phyloP scores from a whole-genome alignment of 1,140 invertebrate species.

The Listronotus oregonensis region DNA sequence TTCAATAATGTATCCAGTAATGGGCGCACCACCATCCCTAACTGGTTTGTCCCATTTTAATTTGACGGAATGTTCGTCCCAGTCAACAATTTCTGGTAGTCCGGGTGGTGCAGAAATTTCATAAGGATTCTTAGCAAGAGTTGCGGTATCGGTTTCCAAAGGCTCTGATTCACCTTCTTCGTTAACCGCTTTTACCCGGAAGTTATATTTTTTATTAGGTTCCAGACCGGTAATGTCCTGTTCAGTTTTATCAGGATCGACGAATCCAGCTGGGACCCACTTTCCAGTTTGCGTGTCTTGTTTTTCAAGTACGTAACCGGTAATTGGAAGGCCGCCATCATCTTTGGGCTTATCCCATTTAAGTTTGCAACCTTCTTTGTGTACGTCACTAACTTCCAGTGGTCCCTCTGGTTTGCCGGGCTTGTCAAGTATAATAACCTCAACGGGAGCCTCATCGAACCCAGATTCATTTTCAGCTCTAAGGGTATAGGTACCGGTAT shows the following conservation, averaged over 20 bases:
- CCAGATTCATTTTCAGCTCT: constrained; percentile 92
- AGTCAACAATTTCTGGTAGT: constrained; percentile 91
- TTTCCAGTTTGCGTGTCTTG: constrained; percentile 86
- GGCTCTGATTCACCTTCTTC: constrained; percentile 95
- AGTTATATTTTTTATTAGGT: constrained; percentile 91
- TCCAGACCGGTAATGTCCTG: constrained; percentile 86
- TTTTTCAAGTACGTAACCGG: constrained; percentile 90
- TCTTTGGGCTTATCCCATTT: constrained; percentile 96
- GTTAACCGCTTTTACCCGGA: constrained; percentile 93
- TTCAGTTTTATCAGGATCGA: constrained; percentile 86
- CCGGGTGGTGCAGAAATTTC: constrained; percentile 88
- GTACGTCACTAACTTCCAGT: constrained; percentile 87
- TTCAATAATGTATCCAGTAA: constrained; percentile 94
- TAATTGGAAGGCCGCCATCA: constrained; percentile 91
- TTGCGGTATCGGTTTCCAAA: constrained; percentile 82
- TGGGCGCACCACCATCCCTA: constrained; percentile 94
- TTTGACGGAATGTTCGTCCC: constrained; percentile 90
- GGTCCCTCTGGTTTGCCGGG: constrained; percentile 94
- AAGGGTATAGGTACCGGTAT: constrained; percentile 90
- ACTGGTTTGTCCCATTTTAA: constrained; percentile 96
- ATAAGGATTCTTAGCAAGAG: constrained; percentile 95
- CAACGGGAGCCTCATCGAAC: constrained; percentile 90
- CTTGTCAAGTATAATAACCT: constrained; percentile 93
- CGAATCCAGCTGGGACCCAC: constrained; percentile 84
- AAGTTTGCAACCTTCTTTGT: constrained; percentile 93